A percentile compares a stretch with the other conserved stretches of the same genome.
Conservation (phyloP, 2,888 invertebrate genomes). For the Mesopsocus fuscifrons region DNA sequence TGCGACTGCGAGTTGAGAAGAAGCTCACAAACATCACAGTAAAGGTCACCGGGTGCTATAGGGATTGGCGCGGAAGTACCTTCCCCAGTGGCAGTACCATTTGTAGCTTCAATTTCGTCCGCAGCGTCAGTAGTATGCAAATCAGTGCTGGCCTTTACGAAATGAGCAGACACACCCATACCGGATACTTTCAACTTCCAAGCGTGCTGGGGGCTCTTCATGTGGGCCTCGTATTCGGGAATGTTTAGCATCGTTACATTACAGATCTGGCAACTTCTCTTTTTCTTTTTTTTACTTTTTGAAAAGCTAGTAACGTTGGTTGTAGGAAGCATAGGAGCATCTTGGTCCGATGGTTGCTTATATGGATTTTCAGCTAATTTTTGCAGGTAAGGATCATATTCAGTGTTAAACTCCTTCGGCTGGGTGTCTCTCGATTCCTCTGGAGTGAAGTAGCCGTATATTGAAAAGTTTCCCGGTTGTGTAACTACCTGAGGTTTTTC, state of each 20-base stretch:
- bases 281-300: conserved; percentile 6
- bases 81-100: not conserved
- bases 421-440: not conserved
- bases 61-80: not conserved
- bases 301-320: conserved; percentile 4
- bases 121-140: conserved; percentile 4
- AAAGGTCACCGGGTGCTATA: not conserved
- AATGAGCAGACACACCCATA: conserved; percentile 9
- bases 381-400: conserved; percentile 8
- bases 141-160: conserved; percentile 6
- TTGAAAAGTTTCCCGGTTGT: conserved; percentile 1
- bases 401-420: not conserved
- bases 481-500: conserved; percentile 1
- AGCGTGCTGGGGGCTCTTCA: conserved; percentile 4
- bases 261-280: not conserved
- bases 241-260: conserved; percentile 1
- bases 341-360: not conserved
- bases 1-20: not conserved
- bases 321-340: not conserved
- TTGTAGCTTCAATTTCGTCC: not conserved
- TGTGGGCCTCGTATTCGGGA: conserved; percentile 7
- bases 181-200: conserved; percentile 1
- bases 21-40: conserved; percentile 2
- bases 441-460: not conserved
- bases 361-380: conserved; percentile 7